A percentile compares a stretch with the other conserved stretches of the same genome.
phyloP scores from a whole-genome alignment of 2,113 vertebrate species.

The Ceyx cyanopectus region DNA sequence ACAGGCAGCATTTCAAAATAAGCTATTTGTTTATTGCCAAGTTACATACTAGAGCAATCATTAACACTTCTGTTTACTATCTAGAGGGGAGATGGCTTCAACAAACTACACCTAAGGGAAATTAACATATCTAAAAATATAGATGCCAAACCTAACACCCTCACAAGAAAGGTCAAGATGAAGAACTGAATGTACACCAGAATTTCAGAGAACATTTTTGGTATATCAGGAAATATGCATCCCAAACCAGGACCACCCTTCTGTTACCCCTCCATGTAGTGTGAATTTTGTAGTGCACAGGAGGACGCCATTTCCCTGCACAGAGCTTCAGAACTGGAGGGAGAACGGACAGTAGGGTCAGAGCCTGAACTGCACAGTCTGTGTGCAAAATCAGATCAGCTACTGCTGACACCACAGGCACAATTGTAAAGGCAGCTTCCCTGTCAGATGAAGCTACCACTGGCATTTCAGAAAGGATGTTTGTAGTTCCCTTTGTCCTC shows the following conservation, averaged over 20 bases:
- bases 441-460: not conserved
- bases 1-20: not conserved
- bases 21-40: not conserved
- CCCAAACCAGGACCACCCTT: not conserved
- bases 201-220: not conserved
- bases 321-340: not conserved
- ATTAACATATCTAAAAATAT: slow-evolving; percentile 3
- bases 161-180: not conserved
- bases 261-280: not conserved
- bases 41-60: not conserved
- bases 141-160: not conserved
- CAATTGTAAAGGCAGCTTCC: not conserved
- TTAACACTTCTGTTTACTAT: slow-evolving; percentile 19
- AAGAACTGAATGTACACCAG: not conserved
- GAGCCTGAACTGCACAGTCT: not conserved
- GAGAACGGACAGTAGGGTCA: not conserved
- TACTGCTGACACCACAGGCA: not conserved
- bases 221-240: not conserved
- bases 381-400: not conserved
- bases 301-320: not conserved
- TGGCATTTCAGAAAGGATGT: not conserved
- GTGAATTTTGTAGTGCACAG: not conserved
- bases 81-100: not conserved
- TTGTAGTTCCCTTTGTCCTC: not conserved
- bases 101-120: not conserved